These are phyloP conservation scores for Trinorchestia longiramus DNA, from an alignment of 1,140 invertebrate species.

Conservation along the genomic window DNA sequence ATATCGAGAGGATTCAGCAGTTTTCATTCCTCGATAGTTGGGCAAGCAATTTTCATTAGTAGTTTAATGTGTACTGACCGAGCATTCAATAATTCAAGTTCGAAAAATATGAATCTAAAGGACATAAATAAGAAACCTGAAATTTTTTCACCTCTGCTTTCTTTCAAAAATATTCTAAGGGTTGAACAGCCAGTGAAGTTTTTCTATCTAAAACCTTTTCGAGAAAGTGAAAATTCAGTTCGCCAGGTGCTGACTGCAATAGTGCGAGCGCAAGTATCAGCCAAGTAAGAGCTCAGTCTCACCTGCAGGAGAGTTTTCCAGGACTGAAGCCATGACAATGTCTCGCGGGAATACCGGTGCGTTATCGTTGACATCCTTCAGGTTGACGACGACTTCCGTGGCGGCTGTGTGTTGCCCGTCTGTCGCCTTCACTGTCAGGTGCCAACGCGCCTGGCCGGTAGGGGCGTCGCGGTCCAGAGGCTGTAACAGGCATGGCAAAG, in stretches of 20 bases:
- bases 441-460: slow-evolving; percentile 39
- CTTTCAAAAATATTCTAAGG: no score
- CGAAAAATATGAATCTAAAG: no score
- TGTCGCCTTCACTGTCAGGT: slow-evolving; percentile 42
- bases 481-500: neutral
- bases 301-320: slow-evolving; percentile 55
- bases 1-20: no score
- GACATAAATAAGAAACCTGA: no score
- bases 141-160: no score
- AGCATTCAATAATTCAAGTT: no score
- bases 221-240: neutral
- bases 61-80: no score
- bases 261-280: neutral
- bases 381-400: slow-evolving; percentile 55
- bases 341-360: slow-evolving; percentile 35
- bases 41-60: no score
- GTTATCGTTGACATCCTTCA: slow-evolving; percentile 59
- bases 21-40: no score
- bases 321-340: neutral
- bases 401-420: slow-evolving; percentile 41
- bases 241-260: neutral
- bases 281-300: neutral
- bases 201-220: no score
- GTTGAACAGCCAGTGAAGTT: no score
- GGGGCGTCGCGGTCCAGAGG: slow-evolving; percentile 57